Base-by-base conservation (phyloP, 2,113 vertebrate species). In the Sapayoa aenigma region DNA sequence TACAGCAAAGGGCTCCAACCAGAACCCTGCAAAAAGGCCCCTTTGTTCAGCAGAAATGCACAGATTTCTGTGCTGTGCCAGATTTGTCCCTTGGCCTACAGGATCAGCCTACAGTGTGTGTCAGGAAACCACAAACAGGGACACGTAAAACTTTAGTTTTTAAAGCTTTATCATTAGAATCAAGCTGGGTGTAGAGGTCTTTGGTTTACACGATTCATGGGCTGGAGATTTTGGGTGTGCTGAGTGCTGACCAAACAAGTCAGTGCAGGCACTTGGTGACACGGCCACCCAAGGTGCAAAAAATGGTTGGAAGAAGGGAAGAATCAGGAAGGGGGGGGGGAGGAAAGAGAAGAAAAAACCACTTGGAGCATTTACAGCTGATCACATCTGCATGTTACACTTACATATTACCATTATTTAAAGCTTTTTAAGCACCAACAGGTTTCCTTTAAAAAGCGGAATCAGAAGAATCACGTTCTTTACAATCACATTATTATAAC, bases 121-220 rank as follows among this genome's bases (percentile, higher is more conserved):
- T 77, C 85, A 74, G 3, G 17, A 83, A 90, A 53, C 68, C 21
- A 60, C 56, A 81, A 37, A 79, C 53, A 65, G 0, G 25, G 47
- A 53, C 55, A 94, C 71, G 67, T 59, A 67, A 87, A 95, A 67
- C 83, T 87, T 84, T 35, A 25, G 19, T 80, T 95, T 74, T 69
- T 47, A 90, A 91, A 92, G 60, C 58, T 68, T 37, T 79, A 81
- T 55, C 78, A 56, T 53, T 73, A 87, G 69, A 83, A 79, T 66
- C 52, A 49, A 11, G 21, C 71, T 68, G 83, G 77, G 90, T 76
- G 84, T 86, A 78, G 92, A 92, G 88, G 79, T 87, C 87, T 88
- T 94, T 44, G 33, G 39, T 56, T 91, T 95, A 62, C 75, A 95
- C 89, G 94, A 95, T 92, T 95, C 83, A 95, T 78, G 56, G 82